Evolutionary conservation across 2,888 invertebrate species (phyloP).

Genomic region (Rhingia rostrata): DNA sequence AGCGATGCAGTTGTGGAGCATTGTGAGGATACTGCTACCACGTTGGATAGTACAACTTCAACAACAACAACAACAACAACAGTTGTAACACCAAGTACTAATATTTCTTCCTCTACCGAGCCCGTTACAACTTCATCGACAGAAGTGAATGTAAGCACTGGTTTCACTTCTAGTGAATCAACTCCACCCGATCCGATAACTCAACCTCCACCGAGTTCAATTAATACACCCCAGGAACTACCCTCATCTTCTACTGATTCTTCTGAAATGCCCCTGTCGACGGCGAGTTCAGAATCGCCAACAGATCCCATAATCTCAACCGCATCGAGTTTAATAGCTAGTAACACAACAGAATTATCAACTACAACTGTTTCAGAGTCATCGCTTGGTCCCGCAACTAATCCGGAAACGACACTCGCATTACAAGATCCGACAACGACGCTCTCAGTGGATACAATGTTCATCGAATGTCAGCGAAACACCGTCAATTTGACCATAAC

Average conservation of each 20-base stretch:
- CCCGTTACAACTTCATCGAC: neutral
- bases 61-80: neutral
- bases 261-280: neutral
- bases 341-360: neutral
- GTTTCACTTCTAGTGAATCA: too few relatives aligned
- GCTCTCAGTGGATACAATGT: constrained; percentile 14
- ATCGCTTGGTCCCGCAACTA: neutral
- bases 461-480: constrained; percentile 38
- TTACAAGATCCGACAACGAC: constrained; percentile 52
- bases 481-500: neutral
- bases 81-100: too few relatives aligned
- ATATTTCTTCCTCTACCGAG: too few relatives aligned
- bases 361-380: neutral
- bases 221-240: too few relatives aligned
- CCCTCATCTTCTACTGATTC: too few relatives aligned
- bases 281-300: neutral
- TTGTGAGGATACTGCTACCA: constrained; percentile 20
- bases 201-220: too few relatives aligned
- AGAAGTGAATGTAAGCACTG: neutral
- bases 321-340: too few relatives aligned
- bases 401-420: constrained; percentile 37
- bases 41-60: neutral
- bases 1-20: neutral
- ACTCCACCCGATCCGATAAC: too few relatives aligned
- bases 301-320: neutral